Conservation (phyloP, 2,113 vertebrate species). For the Callorhinus ursinus region DNA sequence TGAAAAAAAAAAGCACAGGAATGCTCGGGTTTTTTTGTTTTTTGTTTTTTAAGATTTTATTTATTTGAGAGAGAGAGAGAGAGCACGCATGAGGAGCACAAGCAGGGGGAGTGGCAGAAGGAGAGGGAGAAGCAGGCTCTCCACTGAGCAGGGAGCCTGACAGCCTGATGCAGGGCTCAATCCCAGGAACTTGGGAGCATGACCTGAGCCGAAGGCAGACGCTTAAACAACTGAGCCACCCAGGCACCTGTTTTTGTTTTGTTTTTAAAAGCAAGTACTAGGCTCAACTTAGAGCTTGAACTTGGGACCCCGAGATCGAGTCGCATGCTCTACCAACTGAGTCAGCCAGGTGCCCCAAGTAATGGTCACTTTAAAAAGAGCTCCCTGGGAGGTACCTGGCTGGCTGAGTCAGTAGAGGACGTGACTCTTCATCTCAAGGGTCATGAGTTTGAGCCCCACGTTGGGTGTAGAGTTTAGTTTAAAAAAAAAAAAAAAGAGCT, state of each 20-base stretch:
- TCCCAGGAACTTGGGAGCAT: background rate
- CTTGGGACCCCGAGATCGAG: background rate
- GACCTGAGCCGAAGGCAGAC: background rate
- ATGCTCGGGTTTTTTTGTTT: background rate
- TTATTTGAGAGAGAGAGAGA: background rate
- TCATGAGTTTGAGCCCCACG: background rate
- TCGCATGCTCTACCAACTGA: background rate
- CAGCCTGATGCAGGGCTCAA: background rate
- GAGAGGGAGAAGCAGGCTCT: background rate
- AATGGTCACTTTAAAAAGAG: background rate
- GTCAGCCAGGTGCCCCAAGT: background rate
- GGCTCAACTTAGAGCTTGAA: background rate
- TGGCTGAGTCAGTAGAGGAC: background rate
- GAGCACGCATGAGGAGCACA: background rate
- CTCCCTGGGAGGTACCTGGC: background rate
- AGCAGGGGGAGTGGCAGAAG: background rate
- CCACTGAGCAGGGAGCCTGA: background rate
- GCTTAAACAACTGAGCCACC: background rate
- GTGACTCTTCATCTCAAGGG: background rate
- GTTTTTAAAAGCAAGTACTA: background rate
- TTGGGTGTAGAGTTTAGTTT: background rate
- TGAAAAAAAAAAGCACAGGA: background rate
- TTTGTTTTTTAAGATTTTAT: background rate
- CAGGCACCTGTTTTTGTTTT: background rate
- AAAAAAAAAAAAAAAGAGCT: background rate